These are phyloP conservation scores for Eulemur rufifrons DNA, from an alignment of 2,113 vertebrate genomes.

Conservation along the genomic window DNA sequence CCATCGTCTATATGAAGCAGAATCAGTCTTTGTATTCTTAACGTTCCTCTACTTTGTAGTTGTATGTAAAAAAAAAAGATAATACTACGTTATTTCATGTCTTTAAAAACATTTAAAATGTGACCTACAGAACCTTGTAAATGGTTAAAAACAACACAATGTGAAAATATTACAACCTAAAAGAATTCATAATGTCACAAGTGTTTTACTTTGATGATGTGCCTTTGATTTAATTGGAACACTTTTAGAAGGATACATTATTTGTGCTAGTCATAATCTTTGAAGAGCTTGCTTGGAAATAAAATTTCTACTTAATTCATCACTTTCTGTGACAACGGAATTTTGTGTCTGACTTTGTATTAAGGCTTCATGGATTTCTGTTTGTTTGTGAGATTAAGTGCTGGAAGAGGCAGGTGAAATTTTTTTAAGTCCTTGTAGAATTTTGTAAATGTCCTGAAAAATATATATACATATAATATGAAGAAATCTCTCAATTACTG, in stretches of 20 bases:
- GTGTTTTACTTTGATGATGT: slow-evolving; percentile 51
- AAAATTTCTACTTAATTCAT: slow-evolving; percentile 76
- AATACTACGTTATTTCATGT: neutral
- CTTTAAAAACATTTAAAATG: slow-evolving; percentile 64
- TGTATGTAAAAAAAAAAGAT: neutral
- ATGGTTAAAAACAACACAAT: slow-evolving; percentile 54
- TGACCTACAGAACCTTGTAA: slow-evolving; percentile 42
- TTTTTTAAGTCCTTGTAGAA: slow-evolving; percentile 16
- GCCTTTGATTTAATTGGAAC: slow-evolving; percentile 75
- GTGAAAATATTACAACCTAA: slow-evolving; percentile 8
- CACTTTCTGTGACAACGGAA: slow-evolving; percentile 48
- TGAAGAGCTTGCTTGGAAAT: slow-evolving; percentile 82
- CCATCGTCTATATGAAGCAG: neutral
- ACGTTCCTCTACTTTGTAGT: slow-evolving; percentile 35
- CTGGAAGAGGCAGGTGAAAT: neutral
- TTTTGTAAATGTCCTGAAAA: neutral
- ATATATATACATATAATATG: neutral
- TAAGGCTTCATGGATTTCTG: neutral
- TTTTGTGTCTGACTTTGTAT: slow-evolving; percentile 46
- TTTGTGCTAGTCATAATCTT: slow-evolving; percentile 80
- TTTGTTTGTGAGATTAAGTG: slow-evolving; percentile 9
- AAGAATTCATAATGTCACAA: slow-evolving; percentile 48
- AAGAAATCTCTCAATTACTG: neutral
- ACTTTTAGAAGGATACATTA: slow-evolving; percentile 75
- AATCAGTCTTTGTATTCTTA: slow-evolving; percentile 13